Conservation (phyloP, 2,113 vertebrate genomes). For the Sciurus niger region DNA sequence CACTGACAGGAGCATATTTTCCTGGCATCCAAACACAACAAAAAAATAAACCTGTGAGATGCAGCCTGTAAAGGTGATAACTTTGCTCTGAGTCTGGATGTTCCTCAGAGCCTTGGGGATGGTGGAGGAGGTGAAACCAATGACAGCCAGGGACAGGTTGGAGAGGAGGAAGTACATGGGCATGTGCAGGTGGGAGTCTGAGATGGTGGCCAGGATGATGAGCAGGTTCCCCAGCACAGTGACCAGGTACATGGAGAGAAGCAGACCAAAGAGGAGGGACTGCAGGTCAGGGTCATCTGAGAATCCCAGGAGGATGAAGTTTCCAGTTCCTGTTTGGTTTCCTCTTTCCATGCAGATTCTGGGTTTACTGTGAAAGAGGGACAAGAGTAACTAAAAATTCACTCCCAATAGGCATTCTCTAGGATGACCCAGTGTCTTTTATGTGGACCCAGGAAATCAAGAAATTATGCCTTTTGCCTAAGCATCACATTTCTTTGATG, state of each 20-base stretch:
- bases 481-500: too few relatives aligned
- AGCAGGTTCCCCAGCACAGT: neutral
- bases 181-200: neutral
- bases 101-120: conserved; percentile 38
- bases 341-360: too few relatives aligned
- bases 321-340: too few relatives aligned
- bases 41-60: conserved; percentile 60
- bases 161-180: neutral
- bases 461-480: too few relatives aligned
- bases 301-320: too few relatives aligned
- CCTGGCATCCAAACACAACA: conserved; percentile 60
- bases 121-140: conserved; percentile 58
- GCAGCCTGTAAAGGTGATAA: conserved; percentile 12
- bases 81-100: neutral
- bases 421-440: too few relatives aligned
- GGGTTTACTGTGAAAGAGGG: too few relatives aligned
- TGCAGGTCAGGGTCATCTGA: neutral
- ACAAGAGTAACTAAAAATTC: too few relatives aligned
- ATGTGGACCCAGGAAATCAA: neutral
- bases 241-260: conserved; percentile 55
- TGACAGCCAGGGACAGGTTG: neutral
- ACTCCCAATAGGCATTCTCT: too few relatives aligned
- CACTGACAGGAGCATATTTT: conserved; percentile 34
- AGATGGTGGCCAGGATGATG: conserved; percentile 45
- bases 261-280: conserved; percentile 24